Evolutionary conservation across 2,113 vertebrate genomes (phyloP), one percentile per base, ranked within the genome.

Genomic region (Ceuthmochares aereus): DNA sequence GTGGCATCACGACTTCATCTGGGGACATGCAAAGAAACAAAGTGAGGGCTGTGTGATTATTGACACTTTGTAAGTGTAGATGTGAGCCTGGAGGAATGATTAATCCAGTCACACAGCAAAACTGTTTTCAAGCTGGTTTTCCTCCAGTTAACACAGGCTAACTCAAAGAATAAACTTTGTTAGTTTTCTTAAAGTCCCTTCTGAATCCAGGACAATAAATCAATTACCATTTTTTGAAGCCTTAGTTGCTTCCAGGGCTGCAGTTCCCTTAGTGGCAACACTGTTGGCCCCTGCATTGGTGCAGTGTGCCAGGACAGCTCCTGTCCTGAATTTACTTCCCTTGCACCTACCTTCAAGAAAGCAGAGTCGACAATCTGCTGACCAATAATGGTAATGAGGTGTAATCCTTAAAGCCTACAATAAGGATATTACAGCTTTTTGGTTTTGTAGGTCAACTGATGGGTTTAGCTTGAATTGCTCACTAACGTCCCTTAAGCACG

Each of bases 231-330:
- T 80, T 67, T 67, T 34, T 84, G 63, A 84, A 69, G 21, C n/a
- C 43, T 29, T 30, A 58, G 52, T n/a, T 87, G 1, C 17, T 92
- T 78, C 19, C 25, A 60, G 58, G n/a, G 18, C 40, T 58, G 66
- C 64, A 64, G 37, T 49, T 82, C 27, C 49, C 62, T 40, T 8
- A 0, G 36, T 6, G 10, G 37, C 52, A 87, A 47, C 25, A 25
- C 45, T 40, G 22, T 47, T 3, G 0, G 18, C 40, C 60, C 58
- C 30, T 2, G 6, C 63, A 77, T 70, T 0, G 0, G 4, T 11
- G n/a, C 4, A 1, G 4, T 15, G 59, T 40, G 62, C 59, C 47
- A 9, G 77, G 20, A 20, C 14, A 2, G 1, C 16, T 84, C 52
- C 59, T 21, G 36, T 12, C 40, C 43, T 27, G 17, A 16, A 4